Base-by-base conservation (phyloP, 2,797 vertebrate species). In the Sebastes melanostomus region DNA sequence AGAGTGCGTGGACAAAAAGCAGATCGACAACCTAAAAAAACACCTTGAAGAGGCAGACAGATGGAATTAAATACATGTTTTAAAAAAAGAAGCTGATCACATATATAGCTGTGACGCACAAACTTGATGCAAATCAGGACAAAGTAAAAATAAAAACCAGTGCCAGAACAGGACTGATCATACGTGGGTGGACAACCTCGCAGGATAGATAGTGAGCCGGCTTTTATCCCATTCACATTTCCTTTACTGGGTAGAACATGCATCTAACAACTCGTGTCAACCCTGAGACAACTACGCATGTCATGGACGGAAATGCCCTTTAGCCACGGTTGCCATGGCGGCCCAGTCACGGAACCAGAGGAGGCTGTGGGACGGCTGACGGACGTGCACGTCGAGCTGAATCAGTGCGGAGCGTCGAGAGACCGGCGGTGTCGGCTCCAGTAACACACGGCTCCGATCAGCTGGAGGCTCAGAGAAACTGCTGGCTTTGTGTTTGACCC, bases 121-220 rank as follows among this genome's bases (percentile, higher is more conserved):
- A 55, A 84, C 63, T 56, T 80, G 38, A 80, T 88, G 78, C 80
- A 77, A 86, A 90, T 81, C 1, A 80, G 65, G 69, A 60, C 29
- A 71, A 87, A 85, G 80, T 87, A 82, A 81, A 91, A 89, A 87
- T 90, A 91, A 72, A 46, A 88, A 66, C 59, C 27, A 27, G 25
- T 79, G 82, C 66, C 75, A 61, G 56, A 72, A 46, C 55, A 78
- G 46, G 59, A 78, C 18, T 75, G 78, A 81, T 87, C 74, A 80
- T 9, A 55, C 14, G 86, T 90, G 86, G 90, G 87, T 74, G 87
- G 87, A 91, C 83, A 87, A 59, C 65, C 66, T 12, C 32, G 52
- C 34, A 16, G 59, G 67, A 72, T 62, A 58, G 77, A 71, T 81
- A 76, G 76, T 74, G 87, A 88, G 69, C 70, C 29, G 50, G 77